Evolutionary conservation across 2,113 vertebrate genomes (phyloP).

Genomic region (Genyomyrus donnyi): DNA sequence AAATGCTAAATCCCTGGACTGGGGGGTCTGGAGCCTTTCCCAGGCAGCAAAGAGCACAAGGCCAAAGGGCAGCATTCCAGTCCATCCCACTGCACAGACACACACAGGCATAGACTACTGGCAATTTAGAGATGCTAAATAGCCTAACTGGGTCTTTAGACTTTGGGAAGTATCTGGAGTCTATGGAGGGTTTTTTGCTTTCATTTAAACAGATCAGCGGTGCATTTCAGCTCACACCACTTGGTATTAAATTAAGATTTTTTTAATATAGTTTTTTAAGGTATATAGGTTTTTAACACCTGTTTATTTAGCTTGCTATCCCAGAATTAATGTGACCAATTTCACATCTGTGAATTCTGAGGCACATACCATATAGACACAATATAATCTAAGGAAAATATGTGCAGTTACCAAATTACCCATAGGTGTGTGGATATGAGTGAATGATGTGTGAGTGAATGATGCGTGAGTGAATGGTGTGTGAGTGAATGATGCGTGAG

Average conservation of each 20-base stretch:
- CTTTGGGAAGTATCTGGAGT: not conserved
- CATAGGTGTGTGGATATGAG: not conserved
- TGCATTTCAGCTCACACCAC: not conserved
- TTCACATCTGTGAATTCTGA: not conserved
- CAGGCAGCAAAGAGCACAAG: not conserved
- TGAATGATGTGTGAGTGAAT: too few relatives aligned
- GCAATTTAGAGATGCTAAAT: not conserved
- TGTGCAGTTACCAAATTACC: not conserved
- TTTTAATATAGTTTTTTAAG: not conserved
- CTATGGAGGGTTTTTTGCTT: not conserved
- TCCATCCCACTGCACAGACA: not conserved
- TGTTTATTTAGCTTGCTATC: not conserved
- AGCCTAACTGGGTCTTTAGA: not conserved
- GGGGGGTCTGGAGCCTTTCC: not conserved
- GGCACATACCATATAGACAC: not conserved
- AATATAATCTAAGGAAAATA: not conserved
- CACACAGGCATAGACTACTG: not conserved
- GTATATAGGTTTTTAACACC: not conserved
- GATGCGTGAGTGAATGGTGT: too few relatives aligned
- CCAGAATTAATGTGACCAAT: not conserved
- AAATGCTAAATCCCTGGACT: not conserved
- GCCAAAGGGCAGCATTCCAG: not conserved
- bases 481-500: too few relatives aligned
- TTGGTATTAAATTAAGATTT: not conserved
- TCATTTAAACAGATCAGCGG: not conserved